These are phyloP conservation scores for Calameuta filiformis DNA, from an alignment of 2,888 invertebrate species.

Conservation along the genomic window DNA sequence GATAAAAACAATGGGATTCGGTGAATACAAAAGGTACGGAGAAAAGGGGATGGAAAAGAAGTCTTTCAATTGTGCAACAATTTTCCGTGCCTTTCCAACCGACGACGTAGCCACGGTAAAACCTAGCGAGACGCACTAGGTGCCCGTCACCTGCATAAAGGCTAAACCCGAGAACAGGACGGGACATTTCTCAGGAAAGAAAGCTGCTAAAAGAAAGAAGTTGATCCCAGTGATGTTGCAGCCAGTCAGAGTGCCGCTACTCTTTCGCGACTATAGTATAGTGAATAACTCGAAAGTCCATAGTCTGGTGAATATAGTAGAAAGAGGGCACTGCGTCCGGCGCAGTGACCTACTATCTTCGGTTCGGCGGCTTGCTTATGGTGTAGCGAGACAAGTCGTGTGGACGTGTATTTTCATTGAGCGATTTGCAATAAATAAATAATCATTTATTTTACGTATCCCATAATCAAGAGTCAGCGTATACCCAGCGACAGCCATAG, in stretches of 20 bases:
- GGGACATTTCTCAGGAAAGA: conserved; percentile 58
- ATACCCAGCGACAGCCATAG: background rate
- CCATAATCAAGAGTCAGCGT: background rate
- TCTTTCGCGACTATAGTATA: conserved; percentile 20
- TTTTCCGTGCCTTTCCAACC: background rate
- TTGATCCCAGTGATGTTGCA: conserved; percentile 38
- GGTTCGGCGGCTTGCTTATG: conserved; percentile 53
- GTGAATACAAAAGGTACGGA: background rate
- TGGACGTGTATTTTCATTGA: background rate
- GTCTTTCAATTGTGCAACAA: background rate
- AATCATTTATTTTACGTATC: background rate
- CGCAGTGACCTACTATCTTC: conserved; percentile 65
- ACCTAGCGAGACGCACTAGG: conserved; percentile 11
- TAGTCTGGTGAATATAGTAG: conserved; percentile 42
- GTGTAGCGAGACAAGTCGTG: conserved; percentile 9
- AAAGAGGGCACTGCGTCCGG: conserved; percentile 64
- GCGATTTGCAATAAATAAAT: background rate
- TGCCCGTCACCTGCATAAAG: conserved; percentile 37
- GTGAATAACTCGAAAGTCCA: conserved; percentile 34
- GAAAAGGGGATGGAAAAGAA: background rate
- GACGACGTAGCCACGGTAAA: background rate
- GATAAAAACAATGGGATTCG: background rate
- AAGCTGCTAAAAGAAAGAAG: conserved; percentile 56
- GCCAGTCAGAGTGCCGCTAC: conserved; percentile 34
- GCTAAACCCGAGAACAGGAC: conserved; percentile 23